Evolutionary conservation across 2,888 invertebrate species (phyloP).

Genomic region (Uloborus plumipes): DNA sequence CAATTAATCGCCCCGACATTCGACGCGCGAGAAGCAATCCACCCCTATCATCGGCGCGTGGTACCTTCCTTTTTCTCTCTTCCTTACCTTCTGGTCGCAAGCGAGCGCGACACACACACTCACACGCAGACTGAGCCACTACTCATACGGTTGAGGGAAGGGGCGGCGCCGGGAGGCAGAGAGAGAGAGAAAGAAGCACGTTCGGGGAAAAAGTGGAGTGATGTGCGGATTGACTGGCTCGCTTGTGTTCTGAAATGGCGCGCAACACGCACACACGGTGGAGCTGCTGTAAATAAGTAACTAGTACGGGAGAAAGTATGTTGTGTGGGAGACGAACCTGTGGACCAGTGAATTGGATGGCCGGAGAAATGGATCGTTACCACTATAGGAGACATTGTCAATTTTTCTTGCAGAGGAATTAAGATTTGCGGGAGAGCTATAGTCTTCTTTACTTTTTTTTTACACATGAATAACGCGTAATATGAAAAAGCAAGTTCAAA

Average conservation of each 20-base stretch:
- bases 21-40: conserved; percentile 23
- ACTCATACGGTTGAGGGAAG: conserved; percentile 31
- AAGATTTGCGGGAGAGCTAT: too few species aligned
- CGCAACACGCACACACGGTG: conserved; percentile 37
- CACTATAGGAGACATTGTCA: too few species aligned
- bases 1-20: conserved; percentile 13
- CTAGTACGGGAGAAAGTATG: too few species aligned
- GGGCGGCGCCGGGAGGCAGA: background rate
- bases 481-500: too few species aligned
- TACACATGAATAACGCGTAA: too few species aligned
- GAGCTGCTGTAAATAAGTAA: too few species aligned
- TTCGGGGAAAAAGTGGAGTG: background rate
- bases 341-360: too few species aligned
- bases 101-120: conserved; percentile 13
- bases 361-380: too few species aligned
- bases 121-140: conserved; percentile 33
- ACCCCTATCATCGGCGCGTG: conserved; percentile 54
- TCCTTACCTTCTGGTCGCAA: conserved; percentile 45
- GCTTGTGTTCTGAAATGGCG: conserved; percentile 56
- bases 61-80: conserved; percentile 40
- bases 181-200: conserved; percentile 7
- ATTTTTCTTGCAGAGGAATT: too few species aligned
- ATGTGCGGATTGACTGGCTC: background rate
- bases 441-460: too few species aligned
- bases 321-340: too few species aligned